These are phyloP conservation scores for Cladopsammia gracilis DNA, from an alignment of 64 coral and sea anemone species.

Conservation along the genomic window DNA sequence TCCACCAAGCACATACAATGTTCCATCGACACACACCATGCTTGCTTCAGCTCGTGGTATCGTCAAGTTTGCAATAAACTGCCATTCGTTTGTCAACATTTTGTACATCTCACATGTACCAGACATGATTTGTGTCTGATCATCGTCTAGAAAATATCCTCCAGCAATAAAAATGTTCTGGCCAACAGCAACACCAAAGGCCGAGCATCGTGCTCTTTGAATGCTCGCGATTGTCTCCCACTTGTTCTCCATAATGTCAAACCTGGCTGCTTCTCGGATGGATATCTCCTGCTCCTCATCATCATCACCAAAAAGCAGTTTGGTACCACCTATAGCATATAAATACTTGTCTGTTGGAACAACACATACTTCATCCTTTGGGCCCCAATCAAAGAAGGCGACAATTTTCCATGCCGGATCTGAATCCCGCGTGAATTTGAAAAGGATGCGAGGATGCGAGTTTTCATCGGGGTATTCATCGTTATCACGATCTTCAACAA, in stretches of 20 bases:
- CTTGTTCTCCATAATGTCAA: background rate
- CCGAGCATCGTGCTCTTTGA: background rate
- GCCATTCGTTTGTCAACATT: conserved; percentile 3
- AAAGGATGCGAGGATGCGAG: too few species aligned
- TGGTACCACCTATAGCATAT: background rate
- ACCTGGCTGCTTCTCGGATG: background rate
- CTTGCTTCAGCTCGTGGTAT: background rate
- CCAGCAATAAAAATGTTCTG: conserved; percentile 13
- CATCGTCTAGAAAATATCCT: background rate
- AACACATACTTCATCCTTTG: background rate
- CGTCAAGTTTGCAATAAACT: background rate
- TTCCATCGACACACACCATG: conserved; percentile 15
- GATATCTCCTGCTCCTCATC: background rate
- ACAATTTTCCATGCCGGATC: too few species aligned
- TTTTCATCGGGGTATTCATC: too few species aligned
- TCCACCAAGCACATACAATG: background rate
- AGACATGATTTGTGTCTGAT: background rate
- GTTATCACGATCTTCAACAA: too few species aligned
- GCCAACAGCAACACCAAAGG: background rate
- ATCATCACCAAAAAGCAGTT: background rate
- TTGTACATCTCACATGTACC: conserved; percentile 18
- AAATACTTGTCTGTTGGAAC: background rate
- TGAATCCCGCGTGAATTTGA: too few species aligned
- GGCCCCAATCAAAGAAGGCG: too few species aligned
- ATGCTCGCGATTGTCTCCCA: background rate